These are phyloP conservation scores for Etheostoma spectabile DNA, from an alignment of 2,113 vertebrate genomes.

Conservation along the genomic window DNA sequence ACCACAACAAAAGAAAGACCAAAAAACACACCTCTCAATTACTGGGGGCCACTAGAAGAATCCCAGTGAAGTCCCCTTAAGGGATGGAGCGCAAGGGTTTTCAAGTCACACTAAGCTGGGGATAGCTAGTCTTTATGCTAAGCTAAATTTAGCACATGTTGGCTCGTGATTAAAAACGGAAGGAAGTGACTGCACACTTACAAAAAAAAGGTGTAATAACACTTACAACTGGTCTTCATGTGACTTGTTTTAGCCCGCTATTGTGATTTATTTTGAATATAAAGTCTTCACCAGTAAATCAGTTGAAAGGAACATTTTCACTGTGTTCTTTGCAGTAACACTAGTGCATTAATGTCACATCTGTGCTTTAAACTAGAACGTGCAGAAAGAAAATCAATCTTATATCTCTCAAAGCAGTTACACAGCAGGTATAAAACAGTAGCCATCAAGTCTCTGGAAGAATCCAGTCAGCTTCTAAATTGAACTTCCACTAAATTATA, in stretches of 20 bases:
- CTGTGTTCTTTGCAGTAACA: too few relatives aligned
- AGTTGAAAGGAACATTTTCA: too few relatives aligned
- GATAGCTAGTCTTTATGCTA: neutral
- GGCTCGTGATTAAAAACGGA: neutral
- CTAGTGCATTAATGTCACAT: neutral
- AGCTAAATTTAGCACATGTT: neutral
- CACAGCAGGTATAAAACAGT: constrained; percentile 22
- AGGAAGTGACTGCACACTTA: neutral
- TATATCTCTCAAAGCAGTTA: constrained; percentile 14
- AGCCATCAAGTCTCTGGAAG: constrained; percentile 16
- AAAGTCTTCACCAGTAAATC: too few relatives aligned
- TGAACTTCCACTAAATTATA: constrained; percentile 47
- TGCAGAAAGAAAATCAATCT: constrained; percentile 45
- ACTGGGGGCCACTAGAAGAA: neutral
- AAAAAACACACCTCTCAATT: neutral
- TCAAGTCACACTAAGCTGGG: too few relatives aligned
- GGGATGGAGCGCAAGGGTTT: too few relatives aligned
- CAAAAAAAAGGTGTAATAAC: neutral
- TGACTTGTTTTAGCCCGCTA: too few relatives aligned
- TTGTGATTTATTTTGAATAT: too few relatives aligned
- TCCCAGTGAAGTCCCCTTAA: too few relatives aligned
- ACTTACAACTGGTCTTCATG: too few relatives aligned
- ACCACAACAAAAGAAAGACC: neutral
- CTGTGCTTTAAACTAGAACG: neutral
- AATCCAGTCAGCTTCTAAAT: constrained; percentile 44